Evolutionary conservation across 2,797 vertebrate species (phyloP).

Genomic region (Chelonia mydas): DNA sequence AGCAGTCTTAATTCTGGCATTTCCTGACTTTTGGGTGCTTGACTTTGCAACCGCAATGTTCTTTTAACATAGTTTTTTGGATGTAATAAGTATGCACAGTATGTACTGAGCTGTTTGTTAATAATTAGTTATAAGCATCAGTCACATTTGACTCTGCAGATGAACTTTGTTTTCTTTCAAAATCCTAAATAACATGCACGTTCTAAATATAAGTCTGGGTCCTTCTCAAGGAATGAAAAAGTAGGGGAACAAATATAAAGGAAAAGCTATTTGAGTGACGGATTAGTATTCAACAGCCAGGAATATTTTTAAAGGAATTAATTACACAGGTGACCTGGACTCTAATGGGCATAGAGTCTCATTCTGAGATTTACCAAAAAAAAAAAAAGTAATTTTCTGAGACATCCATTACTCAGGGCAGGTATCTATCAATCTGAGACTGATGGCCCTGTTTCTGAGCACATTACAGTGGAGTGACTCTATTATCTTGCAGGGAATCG

Average conservation of each 20-base stretch:
- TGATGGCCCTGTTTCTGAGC: not conserved
- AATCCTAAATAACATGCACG: not conserved
- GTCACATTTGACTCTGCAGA: not conserved
- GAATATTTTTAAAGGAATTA: not conserved
- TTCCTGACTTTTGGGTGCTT: not conserved
- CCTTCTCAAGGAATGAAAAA: fast-evolving
- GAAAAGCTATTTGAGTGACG: not conserved
- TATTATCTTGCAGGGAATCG: not conserved
- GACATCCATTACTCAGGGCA: not conserved
- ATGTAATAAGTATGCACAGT: not conserved
- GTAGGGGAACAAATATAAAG: not conserved
- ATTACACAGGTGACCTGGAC: not conserved
- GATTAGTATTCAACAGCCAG: not conserved
- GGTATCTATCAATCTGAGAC: not conserved
- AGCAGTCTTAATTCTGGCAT: not conserved
- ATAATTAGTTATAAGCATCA: not conserved
- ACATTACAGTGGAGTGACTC: not conserved
- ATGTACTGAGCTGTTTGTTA: not conserved
- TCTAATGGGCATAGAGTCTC: not conserved
- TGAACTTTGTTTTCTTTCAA: not conserved
- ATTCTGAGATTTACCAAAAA: not conserved
- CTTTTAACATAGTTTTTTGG: not conserved
- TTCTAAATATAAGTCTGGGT: fast-evolving
- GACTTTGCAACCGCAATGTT: not conserved
- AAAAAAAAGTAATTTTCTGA: not conserved